Conservation (phyloP, 2,113 vertebrate species). For the Pterophyllum scalare region DNA sequence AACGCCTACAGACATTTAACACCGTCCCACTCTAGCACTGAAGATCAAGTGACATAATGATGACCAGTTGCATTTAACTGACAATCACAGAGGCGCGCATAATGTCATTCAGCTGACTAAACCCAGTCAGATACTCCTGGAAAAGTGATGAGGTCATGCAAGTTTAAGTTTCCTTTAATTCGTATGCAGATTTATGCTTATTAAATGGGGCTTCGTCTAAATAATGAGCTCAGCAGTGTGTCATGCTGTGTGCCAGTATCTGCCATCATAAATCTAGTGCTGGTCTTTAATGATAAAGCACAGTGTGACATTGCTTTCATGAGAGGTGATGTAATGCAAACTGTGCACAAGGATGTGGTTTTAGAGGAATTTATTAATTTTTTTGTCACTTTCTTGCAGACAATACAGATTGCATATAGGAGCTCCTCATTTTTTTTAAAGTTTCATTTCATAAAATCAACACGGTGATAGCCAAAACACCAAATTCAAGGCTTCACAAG, state of each 20-base stretch:
- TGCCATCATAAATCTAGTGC: conserved; percentile 44
- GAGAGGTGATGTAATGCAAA: conserved; percentile 42
- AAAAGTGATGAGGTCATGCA: conserved; percentile 48
- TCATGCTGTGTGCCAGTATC: conserved; percentile 46
- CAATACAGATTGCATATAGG: background rate
- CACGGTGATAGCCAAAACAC: background rate
- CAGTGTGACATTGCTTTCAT: conserved; percentile 9
- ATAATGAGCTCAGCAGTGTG: conserved; percentile 60
- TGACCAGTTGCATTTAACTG: background rate
- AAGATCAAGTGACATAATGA: conserved; percentile 20
- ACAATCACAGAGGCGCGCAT: conserved; percentile 1
- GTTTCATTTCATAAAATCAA: background rate
- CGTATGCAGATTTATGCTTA: conserved; percentile 66
- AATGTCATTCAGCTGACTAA: conserved; percentile 23
- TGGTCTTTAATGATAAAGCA: conserved; percentile 26
- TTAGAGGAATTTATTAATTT: background rate
- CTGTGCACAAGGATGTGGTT: background rate
- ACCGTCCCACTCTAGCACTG: conserved; percentile 1
- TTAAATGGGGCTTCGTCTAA: conserved; percentile 30
- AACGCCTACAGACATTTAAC: conserved; percentile 37
- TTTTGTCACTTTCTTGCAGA: background rate
- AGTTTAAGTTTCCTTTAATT: conserved; percentile 25
- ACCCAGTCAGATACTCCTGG: conserved; percentile 26
- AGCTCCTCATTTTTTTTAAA: background rate
- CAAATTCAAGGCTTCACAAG: background rate